phyloP scores from a whole-genome alignment of 1,140 invertebrate genomes.

The Zaprionus camerounensis region DNA sequence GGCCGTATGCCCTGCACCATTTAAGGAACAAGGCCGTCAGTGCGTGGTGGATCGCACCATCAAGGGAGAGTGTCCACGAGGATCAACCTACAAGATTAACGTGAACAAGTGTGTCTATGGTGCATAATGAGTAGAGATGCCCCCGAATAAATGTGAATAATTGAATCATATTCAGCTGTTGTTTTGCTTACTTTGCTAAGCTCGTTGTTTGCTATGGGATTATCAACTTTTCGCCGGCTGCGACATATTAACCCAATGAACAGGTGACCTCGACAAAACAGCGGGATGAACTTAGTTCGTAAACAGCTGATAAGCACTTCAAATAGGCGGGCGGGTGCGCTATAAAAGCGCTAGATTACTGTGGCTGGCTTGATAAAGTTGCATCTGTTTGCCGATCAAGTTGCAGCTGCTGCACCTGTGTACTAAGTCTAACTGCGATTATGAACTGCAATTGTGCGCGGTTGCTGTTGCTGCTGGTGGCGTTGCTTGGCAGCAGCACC shows the following conservation, averaged over 20 bases:
- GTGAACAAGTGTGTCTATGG: constrained; percentile 69
- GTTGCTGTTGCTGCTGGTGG: constrained; percentile 64
- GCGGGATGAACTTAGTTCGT: background rate
- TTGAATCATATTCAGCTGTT: constrained; percentile 5
- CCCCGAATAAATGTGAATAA: constrained; percentile 15
- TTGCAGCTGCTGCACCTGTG: background rate
- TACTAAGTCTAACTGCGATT: background rate
- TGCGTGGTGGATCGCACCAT: constrained; percentile 59
- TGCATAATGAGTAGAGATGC: background rate
- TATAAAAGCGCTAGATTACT: constrained; percentile 45
- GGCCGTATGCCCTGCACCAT: constrained; percentile 55
- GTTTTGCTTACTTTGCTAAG: constrained; percentile 13
- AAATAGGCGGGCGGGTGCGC: background rate
- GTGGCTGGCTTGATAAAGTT: constrained; percentile 13
- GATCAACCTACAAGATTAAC: constrained; percentile 54
- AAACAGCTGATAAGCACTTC: constrained; percentile 38
- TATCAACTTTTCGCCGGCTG: constrained; percentile 27
- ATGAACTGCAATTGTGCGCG: constrained; percentile 60
- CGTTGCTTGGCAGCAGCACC: constrained; percentile 48
- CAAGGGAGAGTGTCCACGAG: constrained; percentile 61
- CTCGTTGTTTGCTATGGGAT: constrained; percentile 8
- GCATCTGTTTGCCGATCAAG: constrained; percentile 8
- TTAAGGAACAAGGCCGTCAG: constrained; percentile 19
- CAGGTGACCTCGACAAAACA: constrained; percentile 14
- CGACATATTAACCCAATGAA: constrained; percentile 22